Percentiles rank a stretch among this genome's conserved stretches.
These are phyloP conservation scores for Hepsetus odoe DNA, from an alignment of 2,113 vertebrate genomes.

Conservation along the genomic window DNA sequence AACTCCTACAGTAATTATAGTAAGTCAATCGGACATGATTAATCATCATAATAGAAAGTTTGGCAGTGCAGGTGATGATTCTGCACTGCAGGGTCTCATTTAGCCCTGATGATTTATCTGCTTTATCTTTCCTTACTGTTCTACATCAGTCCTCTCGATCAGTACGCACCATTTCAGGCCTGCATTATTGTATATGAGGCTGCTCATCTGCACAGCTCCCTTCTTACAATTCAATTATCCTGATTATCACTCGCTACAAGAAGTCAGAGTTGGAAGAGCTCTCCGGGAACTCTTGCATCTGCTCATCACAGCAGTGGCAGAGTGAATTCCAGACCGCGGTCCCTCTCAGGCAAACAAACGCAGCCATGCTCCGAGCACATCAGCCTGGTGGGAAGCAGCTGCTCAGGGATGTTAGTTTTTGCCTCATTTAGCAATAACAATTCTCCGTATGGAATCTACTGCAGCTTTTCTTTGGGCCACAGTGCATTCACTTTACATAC, in stretches of 20 bases:
- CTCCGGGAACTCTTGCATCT: neutral
- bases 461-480: neutral
- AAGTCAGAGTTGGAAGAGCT: neutral
- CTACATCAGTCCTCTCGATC: neutral
- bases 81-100: neutral
- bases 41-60: no score
- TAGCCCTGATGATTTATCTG: neutral
- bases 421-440: slow-evolving; percentile 25
- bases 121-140: neutral
- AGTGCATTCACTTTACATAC: neutral
- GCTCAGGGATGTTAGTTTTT: slow-evolving; percentile 19
- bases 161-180: neutral
- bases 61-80: no score
- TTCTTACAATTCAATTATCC: neutral
- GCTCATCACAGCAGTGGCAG: neutral
- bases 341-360: neutral
- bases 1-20: no score
- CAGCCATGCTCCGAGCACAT: neutral
- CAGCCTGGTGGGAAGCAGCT: slow-evolving; percentile 20
- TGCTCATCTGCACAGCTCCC: neutral
- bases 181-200: neutral
- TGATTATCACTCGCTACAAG: slow-evolving; percentile 4
- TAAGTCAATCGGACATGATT: no score
- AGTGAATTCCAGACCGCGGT: neutral
- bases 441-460: slow-evolving; percentile 20